A percentile compares a stretch with the other conserved stretches of the same genome.
phyloP scores from a whole-genome alignment of 2,888 invertebrate genomes.

The Uloborus plumipes region DNA sequence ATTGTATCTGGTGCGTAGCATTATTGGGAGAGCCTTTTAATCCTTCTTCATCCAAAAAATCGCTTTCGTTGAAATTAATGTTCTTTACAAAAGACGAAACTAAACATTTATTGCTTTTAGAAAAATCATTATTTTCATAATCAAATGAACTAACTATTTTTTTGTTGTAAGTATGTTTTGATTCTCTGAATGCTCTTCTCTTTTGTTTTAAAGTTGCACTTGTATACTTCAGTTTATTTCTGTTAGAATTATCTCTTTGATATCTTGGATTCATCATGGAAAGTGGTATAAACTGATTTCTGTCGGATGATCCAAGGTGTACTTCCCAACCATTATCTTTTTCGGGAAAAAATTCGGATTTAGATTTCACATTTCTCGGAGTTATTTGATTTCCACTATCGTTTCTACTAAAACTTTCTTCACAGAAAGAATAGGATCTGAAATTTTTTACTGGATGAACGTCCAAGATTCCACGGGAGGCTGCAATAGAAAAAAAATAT shows the following conservation, averaged over 20 bases:
- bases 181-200: constrained; percentile 22
- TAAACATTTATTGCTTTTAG: neutral
- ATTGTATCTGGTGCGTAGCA: too few species aligned
- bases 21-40: too few species aligned
- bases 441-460: neutral
- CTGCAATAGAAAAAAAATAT: constrained; percentile 25
- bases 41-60: too few species aligned
- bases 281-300: neutral
- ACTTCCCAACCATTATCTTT: neutral
- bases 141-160: neutral
- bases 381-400: neutral
- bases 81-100: too few species aligned
- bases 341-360: constrained; percentile 5
- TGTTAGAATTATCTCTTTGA: neutral
- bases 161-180: neutral
- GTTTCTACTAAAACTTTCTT: neutral
- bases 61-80: too few species aligned
- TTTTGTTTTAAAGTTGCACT: constrained; percentile 34
- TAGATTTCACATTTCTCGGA: constrained; percentile 7
- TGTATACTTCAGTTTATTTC: constrained; percentile 28
- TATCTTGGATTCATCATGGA: neutral
- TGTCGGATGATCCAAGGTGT: neutral
- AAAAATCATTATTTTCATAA: neutral
- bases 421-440: constrained; percentile 21
- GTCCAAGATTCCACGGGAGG: constrained; percentile 43